Evolutionary conservation across 2,113 vertebrate genomes (phyloP).

Genomic region (Bubo bubo): DNA sequence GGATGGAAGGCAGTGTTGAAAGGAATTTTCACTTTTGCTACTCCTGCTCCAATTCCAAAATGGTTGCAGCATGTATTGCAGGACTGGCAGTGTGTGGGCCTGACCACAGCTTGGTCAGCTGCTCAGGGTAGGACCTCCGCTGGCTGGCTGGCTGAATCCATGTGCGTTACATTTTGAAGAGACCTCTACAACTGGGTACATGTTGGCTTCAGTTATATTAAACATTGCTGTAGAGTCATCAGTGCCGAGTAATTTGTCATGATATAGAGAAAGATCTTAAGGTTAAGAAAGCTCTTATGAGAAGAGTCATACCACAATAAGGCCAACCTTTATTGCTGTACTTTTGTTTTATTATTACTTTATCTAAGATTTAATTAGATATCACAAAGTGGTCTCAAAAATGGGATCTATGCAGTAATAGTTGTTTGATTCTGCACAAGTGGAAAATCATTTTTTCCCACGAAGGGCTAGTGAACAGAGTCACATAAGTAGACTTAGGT

Average conservation of each 20-base stretch:
- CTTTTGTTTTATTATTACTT: not conserved
- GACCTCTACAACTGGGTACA: fast-evolving
- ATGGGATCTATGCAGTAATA: not conserved
- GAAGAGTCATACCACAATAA: not conserved
- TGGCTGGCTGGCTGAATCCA: not conserved
- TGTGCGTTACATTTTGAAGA: fast-evolving
- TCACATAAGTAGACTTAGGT: not conserved
- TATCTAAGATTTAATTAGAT: not conserved
- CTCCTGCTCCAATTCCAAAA: not conserved
- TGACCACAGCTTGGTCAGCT: not conserved
- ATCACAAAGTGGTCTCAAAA: not conserved
- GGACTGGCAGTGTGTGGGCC: not conserved
- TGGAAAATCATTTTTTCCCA: not conserved
- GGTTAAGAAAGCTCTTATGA: not conserved
- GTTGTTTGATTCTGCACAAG: not conserved
- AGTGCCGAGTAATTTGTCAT: not conserved
- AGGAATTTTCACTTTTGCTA: not conserved
- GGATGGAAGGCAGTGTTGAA: not conserved
- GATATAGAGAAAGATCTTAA: not conserved
- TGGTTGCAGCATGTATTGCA: not conserved
- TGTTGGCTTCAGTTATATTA: not conserved
- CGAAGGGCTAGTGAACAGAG: not conserved
- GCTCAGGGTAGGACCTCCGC: not conserved
- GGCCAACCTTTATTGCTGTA: not conserved
- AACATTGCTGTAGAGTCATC: not conserved